These are phyloP conservation scores for Erinaceus europaeus DNA, from an alignment of 2,113 vertebrate genomes.

Conservation along the genomic window DNA sequence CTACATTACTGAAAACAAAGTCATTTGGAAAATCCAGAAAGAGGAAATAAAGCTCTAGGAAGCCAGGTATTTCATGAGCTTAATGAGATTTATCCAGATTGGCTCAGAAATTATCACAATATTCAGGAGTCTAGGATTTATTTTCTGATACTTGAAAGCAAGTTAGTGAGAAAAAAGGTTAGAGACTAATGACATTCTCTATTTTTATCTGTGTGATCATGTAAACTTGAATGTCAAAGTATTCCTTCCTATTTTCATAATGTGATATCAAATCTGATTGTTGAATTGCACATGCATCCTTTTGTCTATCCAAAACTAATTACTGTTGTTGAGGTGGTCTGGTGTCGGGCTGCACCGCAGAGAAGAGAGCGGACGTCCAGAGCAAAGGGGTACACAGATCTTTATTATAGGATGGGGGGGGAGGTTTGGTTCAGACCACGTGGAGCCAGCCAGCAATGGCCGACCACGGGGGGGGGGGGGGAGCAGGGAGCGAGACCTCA, in stretches of 20 bases:
- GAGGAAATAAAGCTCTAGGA: not conserved
- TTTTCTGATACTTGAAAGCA: not conserved
- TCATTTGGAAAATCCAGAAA: not conserved
- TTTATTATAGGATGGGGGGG: no score
- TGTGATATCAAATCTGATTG: not conserved
- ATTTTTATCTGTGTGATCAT: not conserved
- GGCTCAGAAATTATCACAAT: not conserved
- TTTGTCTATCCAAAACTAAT: not conserved
- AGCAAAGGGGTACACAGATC: no score
- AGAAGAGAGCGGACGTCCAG: no score
- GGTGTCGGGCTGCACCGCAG: no score
- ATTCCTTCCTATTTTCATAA: not conserved
- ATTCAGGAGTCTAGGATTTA: not conserved
- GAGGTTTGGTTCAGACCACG: no score
- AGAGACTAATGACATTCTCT: not conserved
- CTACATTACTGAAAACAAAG: not conserved
- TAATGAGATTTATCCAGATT: not conserved
- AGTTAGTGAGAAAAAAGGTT: not conserved
- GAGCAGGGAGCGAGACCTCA: no score
- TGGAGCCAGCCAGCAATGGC: no score
- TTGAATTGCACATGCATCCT: not conserved
- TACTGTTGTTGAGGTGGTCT: no score
- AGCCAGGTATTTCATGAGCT: not conserved
- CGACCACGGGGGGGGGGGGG: no score
- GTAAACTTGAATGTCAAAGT: not conserved